phyloP scores from a whole-genome alignment of 2,797 vertebrate genomes.

The Iguana delicatissima region DNA sequence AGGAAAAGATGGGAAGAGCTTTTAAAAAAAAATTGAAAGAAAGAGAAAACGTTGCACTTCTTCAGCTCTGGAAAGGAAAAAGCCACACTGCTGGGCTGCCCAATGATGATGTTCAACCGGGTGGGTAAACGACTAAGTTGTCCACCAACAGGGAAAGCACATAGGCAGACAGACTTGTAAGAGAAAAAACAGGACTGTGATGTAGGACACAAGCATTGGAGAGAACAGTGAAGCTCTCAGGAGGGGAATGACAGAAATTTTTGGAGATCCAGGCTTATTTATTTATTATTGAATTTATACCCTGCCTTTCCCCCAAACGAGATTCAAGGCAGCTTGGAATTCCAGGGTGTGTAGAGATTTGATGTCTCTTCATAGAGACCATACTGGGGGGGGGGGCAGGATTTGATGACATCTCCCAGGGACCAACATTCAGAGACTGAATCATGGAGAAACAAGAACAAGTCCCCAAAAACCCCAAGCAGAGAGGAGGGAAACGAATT shows the following conservation, averaged over 20 bases:
- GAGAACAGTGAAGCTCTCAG: not conserved
- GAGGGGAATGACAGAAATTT: no score
- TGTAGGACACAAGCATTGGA: not conserved
- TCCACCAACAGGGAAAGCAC: not conserved
- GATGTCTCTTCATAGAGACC: not conserved
- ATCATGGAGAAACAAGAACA: not conserved
- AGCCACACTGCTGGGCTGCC: not conserved
- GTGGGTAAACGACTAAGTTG: not conserved
- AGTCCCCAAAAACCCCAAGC: not conserved
- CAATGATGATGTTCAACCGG: not conserved
- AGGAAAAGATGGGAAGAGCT: not conserved
- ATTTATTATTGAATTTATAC: no score
- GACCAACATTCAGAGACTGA: not conserved
- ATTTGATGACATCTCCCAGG: not conserved
- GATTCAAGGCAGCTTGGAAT: not conserved
- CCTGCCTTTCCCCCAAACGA: no score
- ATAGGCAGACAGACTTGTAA: not conserved
- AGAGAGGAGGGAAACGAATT: not conserved
- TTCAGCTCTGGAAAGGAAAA: not conserved
- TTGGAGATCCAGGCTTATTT: not conserved
- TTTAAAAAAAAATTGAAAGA: not conserved
- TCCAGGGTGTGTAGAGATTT: not conserved
- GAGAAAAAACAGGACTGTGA: no score
- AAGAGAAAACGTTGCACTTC: not conserved
- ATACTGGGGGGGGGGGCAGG: not conserved